phyloP scores from a whole-genome alignment of 2,113 vertebrate genomes.

The Aspidoscelis tigris region DNA sequence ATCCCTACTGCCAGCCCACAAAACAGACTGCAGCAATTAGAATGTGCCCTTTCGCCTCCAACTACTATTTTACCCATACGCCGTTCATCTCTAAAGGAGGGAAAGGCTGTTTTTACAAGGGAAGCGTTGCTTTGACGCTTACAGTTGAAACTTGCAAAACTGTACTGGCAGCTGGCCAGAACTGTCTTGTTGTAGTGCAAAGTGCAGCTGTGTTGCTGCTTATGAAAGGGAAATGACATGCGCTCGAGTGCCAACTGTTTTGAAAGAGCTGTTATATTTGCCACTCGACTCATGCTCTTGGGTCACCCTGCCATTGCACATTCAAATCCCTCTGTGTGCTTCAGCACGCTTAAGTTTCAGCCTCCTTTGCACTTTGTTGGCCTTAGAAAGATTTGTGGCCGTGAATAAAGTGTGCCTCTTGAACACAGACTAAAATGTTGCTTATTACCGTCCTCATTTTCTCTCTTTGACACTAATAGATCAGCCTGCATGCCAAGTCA shows the following conservation, averaged over 20 bases:
- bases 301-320: constrained; percentile 55
- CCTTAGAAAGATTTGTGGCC: not conserved
- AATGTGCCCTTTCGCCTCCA: constrained; percentile 57
- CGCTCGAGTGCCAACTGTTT: constrained; percentile 48
- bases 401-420: constrained; percentile 34
- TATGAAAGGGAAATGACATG: constrained; percentile 59
- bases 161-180: constrained; percentile 53
- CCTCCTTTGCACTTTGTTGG: constrained; percentile 29
- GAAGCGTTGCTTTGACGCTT: constrained; percentile 31
- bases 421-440: not conserved
- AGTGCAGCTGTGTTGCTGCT: constrained; percentile 56
- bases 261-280: not conserved
- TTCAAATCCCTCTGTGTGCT: constrained; percentile 45
- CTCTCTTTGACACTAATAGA: constrained; percentile 26
- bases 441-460: constrained; percentile 15
- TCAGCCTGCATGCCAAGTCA: not conserved
- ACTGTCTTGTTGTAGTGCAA: not conserved
- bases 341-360: constrained; percentile 47
- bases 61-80: constrained; percentile 8
- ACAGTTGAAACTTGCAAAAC: constrained; percentile 28
- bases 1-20: constrained; percentile 7
- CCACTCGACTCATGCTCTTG: not conserved
- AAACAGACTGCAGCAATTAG: constrained; percentile 47
- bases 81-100: not conserved
- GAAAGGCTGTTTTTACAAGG: not conserved